phyloP scores from a whole-genome alignment of 2,113 vertebrate genomes.

The Polypterus bichir region DNA sequence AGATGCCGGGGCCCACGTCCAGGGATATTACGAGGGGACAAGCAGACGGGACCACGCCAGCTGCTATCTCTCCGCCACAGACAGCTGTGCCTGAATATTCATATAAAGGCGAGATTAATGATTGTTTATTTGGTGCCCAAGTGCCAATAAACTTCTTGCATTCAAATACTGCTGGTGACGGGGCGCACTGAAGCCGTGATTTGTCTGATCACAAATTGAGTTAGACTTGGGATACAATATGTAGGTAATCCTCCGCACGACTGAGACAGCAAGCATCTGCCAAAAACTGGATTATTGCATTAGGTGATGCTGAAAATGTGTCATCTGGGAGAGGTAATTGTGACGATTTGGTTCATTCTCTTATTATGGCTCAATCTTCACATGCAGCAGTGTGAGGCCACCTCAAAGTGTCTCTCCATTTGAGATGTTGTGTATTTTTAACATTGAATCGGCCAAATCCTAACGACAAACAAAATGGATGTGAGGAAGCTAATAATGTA shows the following conservation, averaged over 20 bases:
- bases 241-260: background rate
- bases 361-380: too few species aligned
- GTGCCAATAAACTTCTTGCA: conserved; percentile 1
- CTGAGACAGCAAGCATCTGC: background rate
- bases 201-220: background rate
- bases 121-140: conserved; percentile 36
- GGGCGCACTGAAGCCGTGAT: background rate
- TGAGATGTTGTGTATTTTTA: too few species aligned
- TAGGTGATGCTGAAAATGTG: background rate
- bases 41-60: conserved; percentile 32
- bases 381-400: too few species aligned
- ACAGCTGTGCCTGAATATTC: conserved; percentile 53
- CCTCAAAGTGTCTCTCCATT: too few species aligned
- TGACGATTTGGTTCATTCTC: too few species aligned
- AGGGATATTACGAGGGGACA: conserved; percentile 38
- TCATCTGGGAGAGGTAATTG: too few species aligned
- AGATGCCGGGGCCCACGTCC: conserved; percentile 36
- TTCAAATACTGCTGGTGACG: conserved; percentile 6
- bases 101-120: conserved; percentile 41
- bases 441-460: too few species aligned
- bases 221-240: background rate
- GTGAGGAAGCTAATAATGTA: too few species aligned
- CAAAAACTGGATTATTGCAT: background rate
- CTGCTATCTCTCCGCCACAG: conserved; percentile 44
- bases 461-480: too few species aligned